Percentiles rank a stretch among this genome's conserved stretches.
phyloP scores from a whole-genome alignment of 2,888 invertebrate genomes.

The Megamerina dolium region DNA sequence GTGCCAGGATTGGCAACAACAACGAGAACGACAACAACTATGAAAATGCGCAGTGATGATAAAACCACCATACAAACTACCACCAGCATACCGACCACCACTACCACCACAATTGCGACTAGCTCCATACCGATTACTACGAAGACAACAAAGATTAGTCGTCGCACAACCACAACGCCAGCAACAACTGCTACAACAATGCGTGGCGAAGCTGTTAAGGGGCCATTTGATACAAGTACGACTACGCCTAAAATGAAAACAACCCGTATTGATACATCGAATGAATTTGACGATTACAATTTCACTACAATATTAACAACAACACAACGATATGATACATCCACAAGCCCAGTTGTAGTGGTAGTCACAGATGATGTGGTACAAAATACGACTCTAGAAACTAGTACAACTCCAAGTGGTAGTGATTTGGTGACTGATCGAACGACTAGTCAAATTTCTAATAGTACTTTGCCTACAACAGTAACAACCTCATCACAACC shows the following conservation, averaged over 20 bases:
- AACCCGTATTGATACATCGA: slow-evolving; percentile 45
- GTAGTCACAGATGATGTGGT: slow-evolving; percentile 17
- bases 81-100: background rate
- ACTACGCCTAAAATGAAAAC: slow-evolving; percentile 42
- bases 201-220: slow-evolving; percentile 26
- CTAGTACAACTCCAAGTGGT: slow-evolving; percentile 24
- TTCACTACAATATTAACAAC: slow-evolving; percentile 29
- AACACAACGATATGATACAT: slow-evolving; percentile 25
- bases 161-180: slow-evolving; percentile 23
- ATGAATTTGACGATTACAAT: slow-evolving; percentile 35
- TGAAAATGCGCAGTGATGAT: no score
- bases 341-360: slow-evolving; percentile 24
- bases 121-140: slow-evolving; percentile 1
- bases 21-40: slow-evolving; percentile 9
- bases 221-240: slow-evolving; percentile 28
- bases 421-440: slow-evolving; percentile 13
- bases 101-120: background rate
- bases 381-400: background rate
- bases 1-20: slow-evolving; percentile 20
- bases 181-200: slow-evolving; percentile 20
- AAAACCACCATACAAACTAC: background rate
- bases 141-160: background rate
- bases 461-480: slow-evolving; percentile 22
- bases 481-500: slow-evolving; percentile 25
- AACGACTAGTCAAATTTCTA: no score